phyloP scores from a whole-genome alignment of 1,140 invertebrate genomes.

The Heliconius hermathena region DNA sequence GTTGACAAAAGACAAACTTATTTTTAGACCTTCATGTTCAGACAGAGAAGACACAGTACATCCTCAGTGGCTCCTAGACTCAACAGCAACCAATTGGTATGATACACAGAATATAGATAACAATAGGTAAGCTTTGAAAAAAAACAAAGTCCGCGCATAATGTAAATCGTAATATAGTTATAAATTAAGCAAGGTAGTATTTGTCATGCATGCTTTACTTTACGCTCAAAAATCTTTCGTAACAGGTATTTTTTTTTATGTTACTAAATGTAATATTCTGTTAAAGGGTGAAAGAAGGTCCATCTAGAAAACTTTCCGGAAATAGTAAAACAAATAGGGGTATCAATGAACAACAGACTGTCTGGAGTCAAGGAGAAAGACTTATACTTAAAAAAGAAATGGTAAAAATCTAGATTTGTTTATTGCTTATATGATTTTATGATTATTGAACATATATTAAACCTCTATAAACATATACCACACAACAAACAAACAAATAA shows the following conservation, averaged over 20 bases:
- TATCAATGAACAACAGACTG: conserved; percentile 44
- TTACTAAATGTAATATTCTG: conserved; percentile 3
- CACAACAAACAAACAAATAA: too few relatives aligned
- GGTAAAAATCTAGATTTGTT: conserved; percentile 57
- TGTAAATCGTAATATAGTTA: neutral
- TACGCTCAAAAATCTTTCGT: neutral
- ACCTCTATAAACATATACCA: neutral
- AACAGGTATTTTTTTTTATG: neutral
- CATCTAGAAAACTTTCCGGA: conserved; percentile 58
- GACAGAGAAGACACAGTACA: conserved; percentile 84
- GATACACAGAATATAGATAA: conserved; percentile 61
- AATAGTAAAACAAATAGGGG: conserved; percentile 47
- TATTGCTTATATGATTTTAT: conserved; percentile 15
- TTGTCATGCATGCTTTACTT: neutral
- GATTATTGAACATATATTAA: neutral
- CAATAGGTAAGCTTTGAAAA: conserved; percentile 53
- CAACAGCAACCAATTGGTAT: conserved; percentile 78
- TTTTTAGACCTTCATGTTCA: conserved; percentile 70
- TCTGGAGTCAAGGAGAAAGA: conserved; percentile 83
- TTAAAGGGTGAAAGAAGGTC: conserved; percentile 57
- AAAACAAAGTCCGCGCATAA: conserved; percentile 5
- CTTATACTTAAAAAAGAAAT: conserved; percentile 83
- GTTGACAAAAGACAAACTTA: neutral
- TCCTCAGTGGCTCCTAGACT: conserved; percentile 86
- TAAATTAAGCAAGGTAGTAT: conserved; percentile 19